Conservation (phyloP, 2,797 vertebrate species). For the Pogonophryne albipinna region DNA sequence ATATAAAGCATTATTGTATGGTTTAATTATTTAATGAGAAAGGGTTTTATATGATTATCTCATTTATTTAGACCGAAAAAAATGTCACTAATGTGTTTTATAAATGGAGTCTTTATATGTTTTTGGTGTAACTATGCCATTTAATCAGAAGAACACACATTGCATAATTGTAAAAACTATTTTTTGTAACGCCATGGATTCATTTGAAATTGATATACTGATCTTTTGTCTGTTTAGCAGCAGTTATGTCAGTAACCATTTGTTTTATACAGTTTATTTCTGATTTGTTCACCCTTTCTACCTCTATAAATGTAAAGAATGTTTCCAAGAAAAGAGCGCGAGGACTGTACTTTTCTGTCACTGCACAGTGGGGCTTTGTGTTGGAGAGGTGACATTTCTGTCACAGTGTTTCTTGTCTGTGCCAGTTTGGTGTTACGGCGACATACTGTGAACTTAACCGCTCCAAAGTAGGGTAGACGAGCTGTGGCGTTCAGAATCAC, state of each 20-base stretch:
- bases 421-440: constrained; percentile 44
- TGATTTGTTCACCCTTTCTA: constrained; percentile 15
- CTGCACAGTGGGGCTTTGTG: constrained; percentile 44
- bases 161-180: neutral
- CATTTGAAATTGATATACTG: neutral
- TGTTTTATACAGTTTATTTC: constrained; percentile 14
- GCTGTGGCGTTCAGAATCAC: constrained; percentile 19
- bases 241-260: neutral
- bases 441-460: constrained; percentile 62
- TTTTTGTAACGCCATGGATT: neutral
- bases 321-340: constrained; percentile 19
- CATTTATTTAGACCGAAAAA: neutral
- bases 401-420: constrained; percentile 48
- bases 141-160: neutral
- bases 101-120: neutral
- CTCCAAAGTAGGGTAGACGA: constrained; percentile 32
- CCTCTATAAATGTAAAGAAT: constrained; percentile 19
- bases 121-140: neutral
- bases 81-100: neutral
- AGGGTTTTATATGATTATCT: neutral
- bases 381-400: constrained; percentile 60
- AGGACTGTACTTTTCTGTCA: constrained; percentile 30
- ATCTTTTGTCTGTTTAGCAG: constrained; percentile 1
- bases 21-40: neutral
- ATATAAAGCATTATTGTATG: neutral